Base-by-base conservation (phyloP, 2,888 invertebrate species). In the Calameuta filiformis region DNA sequence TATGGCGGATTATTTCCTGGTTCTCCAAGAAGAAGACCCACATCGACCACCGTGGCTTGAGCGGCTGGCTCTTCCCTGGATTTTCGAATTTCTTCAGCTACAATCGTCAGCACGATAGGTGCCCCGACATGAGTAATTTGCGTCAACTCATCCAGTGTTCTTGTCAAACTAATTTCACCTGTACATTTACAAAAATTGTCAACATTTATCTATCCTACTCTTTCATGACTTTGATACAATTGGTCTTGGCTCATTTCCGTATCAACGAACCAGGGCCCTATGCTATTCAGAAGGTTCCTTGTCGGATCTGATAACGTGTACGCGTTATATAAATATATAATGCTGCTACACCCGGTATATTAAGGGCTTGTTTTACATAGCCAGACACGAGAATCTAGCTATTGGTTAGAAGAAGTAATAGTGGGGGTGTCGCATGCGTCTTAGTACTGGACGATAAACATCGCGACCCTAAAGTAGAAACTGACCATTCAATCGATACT, bases 21-120 rank as follows among this genome's bases (percentile, higher is more conserved):
- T 87, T 96, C 95, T n/a, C 95, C 96, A 77, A 96, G 93, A 81
- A 97, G 95, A 84, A 98, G 94, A 15, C 97, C 97, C 78, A 98
- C 93, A 89, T 96, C 96, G 11, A 96, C 96, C 0, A 96, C 95
- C 1, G 96, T 94, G 35, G 96, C 96, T 93, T 96, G 96, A 34
- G 96, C 95, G 82, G 96, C 95, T 15, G 95, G 95, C 85, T 96
- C 96, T 81, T 95, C 94, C 82, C 95, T 93, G 79, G 94, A 94
- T 82, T 95, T 92, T 84, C 96, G 94, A 80, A 97, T 95, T 92
- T 97, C 97, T 90, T 97, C 97, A 4, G 97, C 97, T 75, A 97
- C 95, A 76, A 97, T 95, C 1, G 96, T 96, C 81, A 97, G 93
- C 75, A 97, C 93, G 78, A 97, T 95, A 3, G 97, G 97, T 78